A percentile compares a stretch with the other conserved stretches of the same genome.
These are phyloP conservation scores for Aethes cnicana DNA, from an alignment of 2,888 invertebrate genomes.

Conservation along the genomic window DNA sequence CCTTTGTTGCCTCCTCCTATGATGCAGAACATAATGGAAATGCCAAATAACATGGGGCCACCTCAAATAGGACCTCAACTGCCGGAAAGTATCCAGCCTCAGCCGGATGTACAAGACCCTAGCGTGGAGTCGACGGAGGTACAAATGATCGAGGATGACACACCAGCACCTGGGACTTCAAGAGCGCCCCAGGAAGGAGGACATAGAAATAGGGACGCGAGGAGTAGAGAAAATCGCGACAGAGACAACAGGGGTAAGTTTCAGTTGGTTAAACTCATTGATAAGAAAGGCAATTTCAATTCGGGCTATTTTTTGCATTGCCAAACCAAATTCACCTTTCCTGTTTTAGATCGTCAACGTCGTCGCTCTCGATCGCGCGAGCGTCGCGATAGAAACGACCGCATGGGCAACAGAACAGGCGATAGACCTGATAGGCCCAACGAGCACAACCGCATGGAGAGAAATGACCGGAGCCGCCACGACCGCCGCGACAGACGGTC, in stretches of 20 bases:
- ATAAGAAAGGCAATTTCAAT: not conserved
- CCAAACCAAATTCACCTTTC: not conserved
- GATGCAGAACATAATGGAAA: slow-evolving; percentile 24
- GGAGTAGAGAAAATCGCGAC: slow-evolving; percentile 16
- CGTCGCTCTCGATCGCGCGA: slow-evolving; percentile 14
- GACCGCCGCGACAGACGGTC: slow-evolving; percentile 14
- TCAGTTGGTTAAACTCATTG: not conserved
- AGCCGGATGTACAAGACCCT: slow-evolving; percentile 24
- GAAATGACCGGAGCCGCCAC: slow-evolving; percentile 10
- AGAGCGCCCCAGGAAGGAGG: slow-evolving; percentile 11
- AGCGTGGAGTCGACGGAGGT: slow-evolving; percentile 28
- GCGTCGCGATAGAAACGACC: slow-evolving; percentile 16
- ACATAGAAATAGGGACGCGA: slow-evolving; percentile 11
- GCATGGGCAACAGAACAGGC: not conserved
- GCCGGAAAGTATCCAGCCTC: slow-evolving; percentile 21
- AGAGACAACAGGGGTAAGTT: slow-evolving; percentile 9
- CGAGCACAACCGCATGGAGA: slow-evolving; percentile 9
- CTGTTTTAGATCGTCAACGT: slow-evolving; percentile 11
- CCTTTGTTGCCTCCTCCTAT: slow-evolving; percentile 25
- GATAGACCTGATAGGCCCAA: slow-evolving; percentile 6
- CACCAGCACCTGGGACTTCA: not conserved
- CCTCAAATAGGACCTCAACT: slow-evolving; percentile 22
- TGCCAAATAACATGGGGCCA: slow-evolving; percentile 20
- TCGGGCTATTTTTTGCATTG: not conserved
- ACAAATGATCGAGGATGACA: slow-evolving; percentile 19